Evolutionary conservation across 2,113 vertebrate genomes (phyloP).

Genomic region (Antechinus stuartii): DNA sequence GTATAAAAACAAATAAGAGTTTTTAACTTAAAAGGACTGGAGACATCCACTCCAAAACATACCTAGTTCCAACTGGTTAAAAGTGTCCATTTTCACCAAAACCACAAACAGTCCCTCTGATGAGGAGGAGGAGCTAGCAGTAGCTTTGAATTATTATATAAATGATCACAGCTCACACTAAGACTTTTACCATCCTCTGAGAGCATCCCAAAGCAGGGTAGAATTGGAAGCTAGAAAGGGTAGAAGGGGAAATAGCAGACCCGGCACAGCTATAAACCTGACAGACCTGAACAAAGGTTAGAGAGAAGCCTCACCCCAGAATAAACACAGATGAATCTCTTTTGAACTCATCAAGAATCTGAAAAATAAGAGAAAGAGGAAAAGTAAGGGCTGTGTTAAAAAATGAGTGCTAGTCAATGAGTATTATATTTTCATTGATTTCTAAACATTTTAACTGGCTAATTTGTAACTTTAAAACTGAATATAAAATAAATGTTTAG

Average conservation of each 20-base stretch:
- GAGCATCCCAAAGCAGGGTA: not conserved
- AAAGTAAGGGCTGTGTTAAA: not conserved
- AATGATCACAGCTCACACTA: not conserved
- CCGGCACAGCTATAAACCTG: rapidly evolving
- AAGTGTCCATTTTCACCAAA: not conserved
- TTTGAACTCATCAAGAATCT: constrained; percentile 98
- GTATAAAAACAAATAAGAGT: not conserved
- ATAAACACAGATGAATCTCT: constrained; percentile 95
- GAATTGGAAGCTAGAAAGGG: rapidly evolving
- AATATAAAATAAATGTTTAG: not conserved
- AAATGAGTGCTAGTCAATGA: not conserved
- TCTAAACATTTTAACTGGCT: not conserved
- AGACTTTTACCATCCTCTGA: not conserved
- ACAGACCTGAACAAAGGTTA: not conserved
- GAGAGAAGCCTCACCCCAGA: constrained; percentile 90
- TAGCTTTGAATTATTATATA: not conserved
- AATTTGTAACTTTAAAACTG: not conserved
- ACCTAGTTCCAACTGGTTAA: not conserved
- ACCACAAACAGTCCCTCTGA: not conserved
- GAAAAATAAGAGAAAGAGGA: constrained; percentile 60
- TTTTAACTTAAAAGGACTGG: not conserved
- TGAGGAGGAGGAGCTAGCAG: not conserved
- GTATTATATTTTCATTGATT: not conserved
- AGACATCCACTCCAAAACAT: not conserved
- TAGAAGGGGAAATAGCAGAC: not conserved